phyloP scores from a whole-genome alignment of 2,888 invertebrate species.

The Galerucella calmariensis region DNA sequence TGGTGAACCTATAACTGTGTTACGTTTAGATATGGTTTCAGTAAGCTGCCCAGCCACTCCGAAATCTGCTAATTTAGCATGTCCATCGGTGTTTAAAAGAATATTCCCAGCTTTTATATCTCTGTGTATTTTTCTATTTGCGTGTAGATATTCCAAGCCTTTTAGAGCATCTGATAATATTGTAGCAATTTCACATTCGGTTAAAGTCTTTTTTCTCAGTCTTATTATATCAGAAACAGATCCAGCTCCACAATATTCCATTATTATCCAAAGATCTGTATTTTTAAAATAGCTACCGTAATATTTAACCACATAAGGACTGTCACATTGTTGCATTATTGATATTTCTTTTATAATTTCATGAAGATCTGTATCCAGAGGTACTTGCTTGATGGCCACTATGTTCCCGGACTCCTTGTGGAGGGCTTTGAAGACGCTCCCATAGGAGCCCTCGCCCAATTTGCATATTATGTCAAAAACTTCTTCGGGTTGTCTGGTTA shows the following conservation, averaged over 20 bases:
- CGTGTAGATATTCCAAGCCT: constrained; percentile 54
- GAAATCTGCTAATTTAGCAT: constrained; percentile 98
- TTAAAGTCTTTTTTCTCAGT: constrained; percentile 81
- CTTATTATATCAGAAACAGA: constrained; percentile 99
- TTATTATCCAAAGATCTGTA: constrained; percentile 99
- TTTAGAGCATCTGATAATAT: constrained; percentile 54
- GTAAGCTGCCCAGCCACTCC: constrained; percentile 99
- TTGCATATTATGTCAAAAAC: constrained; percentile 99
- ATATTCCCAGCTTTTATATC: constrained; percentile 91
- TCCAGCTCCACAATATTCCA: constrained; percentile 99
- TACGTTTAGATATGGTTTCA: constrained; percentile 67
- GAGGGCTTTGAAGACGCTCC: constrained; percentile 97
- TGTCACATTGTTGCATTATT: constrained; percentile 99
- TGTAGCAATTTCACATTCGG: constrained; percentile 54
- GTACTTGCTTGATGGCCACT: constrained; percentile 98
- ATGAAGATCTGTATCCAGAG: constrained; percentile 98
- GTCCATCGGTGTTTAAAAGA: constrained; percentile 95
- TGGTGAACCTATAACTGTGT: constrained; percentile 76
- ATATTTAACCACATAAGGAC: constrained; percentile 98
- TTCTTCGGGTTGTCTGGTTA: constrained; percentile 97
- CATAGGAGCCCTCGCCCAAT: constrained; percentile 97
- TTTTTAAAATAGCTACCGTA: constrained; percentile 99
- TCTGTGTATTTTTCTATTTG: constrained; percentile 54
- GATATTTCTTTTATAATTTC: constrained; percentile 99
- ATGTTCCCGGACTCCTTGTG: constrained; percentile 97